Percentiles rank a stretch among this genome's conserved stretches.
phyloP scores from a whole-genome alignment of 2,888 invertebrate species.

The Nephrotoma guestfalica region DNA sequence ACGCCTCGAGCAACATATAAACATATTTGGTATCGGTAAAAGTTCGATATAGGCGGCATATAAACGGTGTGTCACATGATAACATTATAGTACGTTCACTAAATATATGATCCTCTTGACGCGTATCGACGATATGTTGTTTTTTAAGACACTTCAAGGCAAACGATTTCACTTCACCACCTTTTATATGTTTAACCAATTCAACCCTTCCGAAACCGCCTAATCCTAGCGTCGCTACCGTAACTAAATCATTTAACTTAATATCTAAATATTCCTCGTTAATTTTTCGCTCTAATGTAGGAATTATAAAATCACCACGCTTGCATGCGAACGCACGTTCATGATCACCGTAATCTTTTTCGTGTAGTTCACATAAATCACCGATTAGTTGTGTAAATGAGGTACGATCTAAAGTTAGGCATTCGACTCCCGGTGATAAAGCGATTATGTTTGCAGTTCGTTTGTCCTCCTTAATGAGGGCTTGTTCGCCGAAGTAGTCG shows the following conservation, averaged over 20 bases:
- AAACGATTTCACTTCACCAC: slow-evolving; percentile 40
- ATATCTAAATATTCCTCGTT: slow-evolving; percentile 47
- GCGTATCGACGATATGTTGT: slow-evolving; percentile 73
- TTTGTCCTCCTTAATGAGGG: slow-evolving; percentile 71
- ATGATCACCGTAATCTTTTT: slow-evolving; percentile 59
- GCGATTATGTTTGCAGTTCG: slow-evolving; percentile 90
- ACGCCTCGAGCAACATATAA: slow-evolving; percentile 88
- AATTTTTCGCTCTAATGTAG: not conserved
- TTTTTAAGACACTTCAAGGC: slow-evolving; percentile 85
- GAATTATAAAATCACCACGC: not conserved
- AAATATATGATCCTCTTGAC: slow-evolving; percentile 79
- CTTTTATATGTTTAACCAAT: slow-evolving; percentile 45
- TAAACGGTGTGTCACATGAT: slow-evolving; percentile 39
- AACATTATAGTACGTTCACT: slow-evolving; percentile 76
- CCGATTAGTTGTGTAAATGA: slow-evolving; percentile 62
- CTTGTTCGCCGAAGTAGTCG: slow-evolving; percentile 81
- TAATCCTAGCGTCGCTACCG: slow-evolving; percentile 74
- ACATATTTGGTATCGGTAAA: slow-evolving; percentile 84
- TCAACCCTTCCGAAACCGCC: slow-evolving; percentile 89
- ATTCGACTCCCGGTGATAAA: slow-evolving; percentile 66
- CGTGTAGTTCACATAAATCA: slow-evolving; percentile 55
- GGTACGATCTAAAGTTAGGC: slow-evolving; percentile 70
- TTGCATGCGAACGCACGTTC: slow-evolving; percentile 29
- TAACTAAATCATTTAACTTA: slow-evolving; percentile 61
- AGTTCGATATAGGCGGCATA: slow-evolving; percentile 66